These are phyloP conservation scores for Acholoe squamosa DNA, from an alignment of 2,888 invertebrate genomes.

Conservation along the genomic window DNA sequence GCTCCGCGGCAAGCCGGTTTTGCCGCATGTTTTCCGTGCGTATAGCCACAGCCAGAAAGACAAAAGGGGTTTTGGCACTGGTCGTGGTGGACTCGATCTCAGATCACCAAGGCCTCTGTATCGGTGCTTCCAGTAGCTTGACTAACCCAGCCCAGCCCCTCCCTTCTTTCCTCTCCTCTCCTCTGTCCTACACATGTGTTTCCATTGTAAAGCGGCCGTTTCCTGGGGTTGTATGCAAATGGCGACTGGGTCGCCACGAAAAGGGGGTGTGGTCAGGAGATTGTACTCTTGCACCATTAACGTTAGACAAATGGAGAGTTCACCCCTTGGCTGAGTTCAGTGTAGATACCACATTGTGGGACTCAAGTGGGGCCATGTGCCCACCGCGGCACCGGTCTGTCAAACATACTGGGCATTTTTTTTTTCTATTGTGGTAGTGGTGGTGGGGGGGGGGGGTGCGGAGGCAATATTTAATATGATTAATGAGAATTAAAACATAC, in stretches of 20 bases:
- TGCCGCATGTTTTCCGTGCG: conserved; percentile 23
- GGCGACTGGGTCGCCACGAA: not conserved
- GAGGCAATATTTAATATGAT: not conserved
- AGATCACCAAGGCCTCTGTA: not conserved
- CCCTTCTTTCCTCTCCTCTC: not conserved
- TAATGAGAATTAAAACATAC: too few species aligned
- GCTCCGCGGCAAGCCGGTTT: not conserved
- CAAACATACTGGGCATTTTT: too few species aligned
- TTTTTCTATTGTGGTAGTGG: not conserved
- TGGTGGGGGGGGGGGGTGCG: not conserved
- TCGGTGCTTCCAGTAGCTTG: not conserved
- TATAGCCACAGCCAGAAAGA: conserved; percentile 31
- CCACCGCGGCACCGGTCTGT: not conserved
- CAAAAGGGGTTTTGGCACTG: not conserved
- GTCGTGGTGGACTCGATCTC: not conserved
- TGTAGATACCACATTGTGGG: conserved; percentile 8
- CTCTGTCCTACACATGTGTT: conserved; percentile 31
- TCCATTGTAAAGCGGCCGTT: conserved; percentile 17
- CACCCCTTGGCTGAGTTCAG: not conserved
- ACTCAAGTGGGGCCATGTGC: not conserved
- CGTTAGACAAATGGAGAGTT: conserved; percentile 25
- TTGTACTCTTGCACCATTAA: conserved; percentile 12
- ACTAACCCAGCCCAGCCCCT: not conserved
- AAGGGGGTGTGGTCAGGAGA: conserved; percentile 21
- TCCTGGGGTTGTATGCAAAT: conserved; percentile 53